A percentile compares a stretch with the other conserved stretches of the same genome.
Conservation (phyloP, 2,113 vertebrate genomes). For the Balaeniceps rex region DNA sequence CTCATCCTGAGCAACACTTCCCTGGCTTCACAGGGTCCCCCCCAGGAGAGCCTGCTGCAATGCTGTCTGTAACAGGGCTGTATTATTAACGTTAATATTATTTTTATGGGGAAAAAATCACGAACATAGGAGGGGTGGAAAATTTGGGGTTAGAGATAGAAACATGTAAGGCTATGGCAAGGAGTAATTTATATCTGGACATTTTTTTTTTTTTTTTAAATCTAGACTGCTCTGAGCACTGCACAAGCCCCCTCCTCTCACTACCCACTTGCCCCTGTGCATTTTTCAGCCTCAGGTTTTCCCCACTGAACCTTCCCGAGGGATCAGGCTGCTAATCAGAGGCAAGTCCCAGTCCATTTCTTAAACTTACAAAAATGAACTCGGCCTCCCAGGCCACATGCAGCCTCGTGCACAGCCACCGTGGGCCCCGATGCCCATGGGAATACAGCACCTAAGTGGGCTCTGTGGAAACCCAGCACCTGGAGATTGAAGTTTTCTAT, state of each 20-base stretch:
- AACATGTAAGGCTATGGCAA: background rate
- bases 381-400: background rate
- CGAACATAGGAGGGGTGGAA: background rate
- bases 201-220: background rate
- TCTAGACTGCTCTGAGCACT: background rate
- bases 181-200: background rate
- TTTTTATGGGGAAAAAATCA: background rate
- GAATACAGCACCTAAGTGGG: background rate
- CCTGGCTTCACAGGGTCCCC: background rate
- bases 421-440: fast-evolving
- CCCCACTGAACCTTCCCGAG: fast-evolving
- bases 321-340: background rate
- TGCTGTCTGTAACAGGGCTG: background rate
- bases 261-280: fast-evolving
- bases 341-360: background rate
- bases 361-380: background rate
- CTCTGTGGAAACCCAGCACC: background rate
- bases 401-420: background rate
- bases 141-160: background rate
- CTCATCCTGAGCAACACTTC: background rate
- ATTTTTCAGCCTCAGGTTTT: background rate
- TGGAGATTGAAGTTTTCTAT: background rate
- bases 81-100: background rate
- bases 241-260: background rate
- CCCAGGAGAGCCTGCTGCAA: background rate